Conservation (phyloP, 2,113 vertebrate species). For the Bubo scandiacus region DNA sequence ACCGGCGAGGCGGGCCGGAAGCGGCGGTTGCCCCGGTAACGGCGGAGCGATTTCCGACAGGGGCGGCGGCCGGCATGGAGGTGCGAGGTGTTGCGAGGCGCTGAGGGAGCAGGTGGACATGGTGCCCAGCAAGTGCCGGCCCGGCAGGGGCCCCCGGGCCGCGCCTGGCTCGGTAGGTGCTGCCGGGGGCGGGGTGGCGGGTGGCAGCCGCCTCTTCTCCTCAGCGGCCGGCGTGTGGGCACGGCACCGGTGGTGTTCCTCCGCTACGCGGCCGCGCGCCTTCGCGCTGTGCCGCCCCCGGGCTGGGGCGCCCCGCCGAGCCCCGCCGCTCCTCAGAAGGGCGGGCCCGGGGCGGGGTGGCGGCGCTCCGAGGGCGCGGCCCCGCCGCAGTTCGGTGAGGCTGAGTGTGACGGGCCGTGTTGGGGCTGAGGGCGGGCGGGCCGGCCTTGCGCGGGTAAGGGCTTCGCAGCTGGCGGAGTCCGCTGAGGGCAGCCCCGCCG, state of each 20-base stretch:
- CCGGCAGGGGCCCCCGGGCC: conserved; percentile 42
- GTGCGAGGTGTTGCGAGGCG: background rate
- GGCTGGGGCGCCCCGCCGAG: too few species aligned
- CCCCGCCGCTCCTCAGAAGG: background rate
- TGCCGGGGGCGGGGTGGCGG: background rate
- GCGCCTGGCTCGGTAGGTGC: conserved; percentile 52
- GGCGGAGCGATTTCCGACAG: conserved; percentile 41
- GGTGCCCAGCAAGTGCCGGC: conserved; percentile 74
- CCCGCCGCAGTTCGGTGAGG: background rate
- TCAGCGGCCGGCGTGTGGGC: too few species aligned
- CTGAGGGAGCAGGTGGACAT: conserved; percentile 11
- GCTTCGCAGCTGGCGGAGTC: background rate
- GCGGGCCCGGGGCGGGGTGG: background rate
- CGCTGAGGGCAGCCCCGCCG: background rate
- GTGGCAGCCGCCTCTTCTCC: too few species aligned
- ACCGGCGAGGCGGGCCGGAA: conserved; percentile 35
- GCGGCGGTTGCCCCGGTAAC: conserved; percentile 61
- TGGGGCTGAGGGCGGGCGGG: background rate
- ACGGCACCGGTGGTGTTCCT: accelerated
- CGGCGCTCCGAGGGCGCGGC: background rate
- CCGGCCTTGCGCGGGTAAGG: too few species aligned
- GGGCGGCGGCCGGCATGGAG: background rate
- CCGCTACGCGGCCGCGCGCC: too few species aligned
- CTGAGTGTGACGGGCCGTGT: background rate
- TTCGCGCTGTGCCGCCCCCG: background rate